Base-by-base conservation (phyloP, 2,113 vertebrate genomes). In the Lophura nycthemera region DNA sequence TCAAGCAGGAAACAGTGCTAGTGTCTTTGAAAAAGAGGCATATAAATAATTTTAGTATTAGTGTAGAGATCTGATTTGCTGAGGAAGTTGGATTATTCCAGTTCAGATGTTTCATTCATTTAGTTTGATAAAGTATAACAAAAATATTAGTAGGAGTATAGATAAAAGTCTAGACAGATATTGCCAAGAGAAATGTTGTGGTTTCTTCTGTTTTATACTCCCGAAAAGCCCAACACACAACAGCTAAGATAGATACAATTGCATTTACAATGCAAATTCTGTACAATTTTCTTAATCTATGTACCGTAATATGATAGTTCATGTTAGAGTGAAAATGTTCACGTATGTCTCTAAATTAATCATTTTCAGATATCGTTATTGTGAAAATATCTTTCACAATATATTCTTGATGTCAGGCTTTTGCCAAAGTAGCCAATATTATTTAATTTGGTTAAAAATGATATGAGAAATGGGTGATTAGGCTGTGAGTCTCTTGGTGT, bases 391-490 rank as follows among this genome's bases (percentile, higher is more conserved):
- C 48, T 79, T 78, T 89, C 80, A 83, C 64, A 93, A 91, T 88
- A 71, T 77, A 43, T 57, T 85, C 9, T 75, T 85, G 13, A 36
- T 90, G 88, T 85, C 86, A 92, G 21, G n/a, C 64, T 89, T 95
- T 75, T 90, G 71, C 92, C 56, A 89, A 64, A 10, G 22, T 34
- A 56, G 50, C 24, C 6, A 60, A 78, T 64, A 92, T 83, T 92
- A 75, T 90, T 95, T 96, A 91, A 87, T 86, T 92, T 93, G 66
- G 30, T 84, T 87, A 50, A 47, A 77, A 95, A 70, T 86, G 47
- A 32, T 30, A 56, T 95, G 40, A 84, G 56, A 76, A 96, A 92
- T 19, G 52, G 76, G 48, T 48, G 45, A 63, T 57, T 87, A 8
- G 18, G 34, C 12, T 72, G 60, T 73, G 90, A 81, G 61, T 36